phyloP scores from a whole-genome alignment of 2,797 vertebrate genomes.

The Oceanodroma leucorhoa region DNA sequence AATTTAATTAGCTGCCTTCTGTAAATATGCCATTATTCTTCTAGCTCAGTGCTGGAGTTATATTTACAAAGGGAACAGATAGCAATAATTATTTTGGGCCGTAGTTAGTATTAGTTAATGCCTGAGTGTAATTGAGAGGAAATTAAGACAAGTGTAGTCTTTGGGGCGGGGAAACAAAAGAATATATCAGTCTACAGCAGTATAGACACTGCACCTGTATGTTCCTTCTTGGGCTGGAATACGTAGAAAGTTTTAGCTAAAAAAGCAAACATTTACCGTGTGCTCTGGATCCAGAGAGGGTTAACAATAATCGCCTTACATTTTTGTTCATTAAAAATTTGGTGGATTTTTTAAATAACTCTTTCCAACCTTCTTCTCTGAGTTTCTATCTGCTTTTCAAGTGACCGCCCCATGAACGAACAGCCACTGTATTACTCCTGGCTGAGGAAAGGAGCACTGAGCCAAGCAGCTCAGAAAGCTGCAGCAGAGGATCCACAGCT shows the following conservation, averaged over 20 bases:
- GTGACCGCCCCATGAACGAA: neutral
- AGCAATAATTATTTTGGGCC: slow-evolving; percentile 77
- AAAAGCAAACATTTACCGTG: neutral
- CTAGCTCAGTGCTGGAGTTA: slow-evolving; percentile 67
- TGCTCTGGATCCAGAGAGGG: neutral
- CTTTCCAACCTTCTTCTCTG: neutral
- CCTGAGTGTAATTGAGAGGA: slow-evolving; percentile 72
- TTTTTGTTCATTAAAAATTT: neutral
- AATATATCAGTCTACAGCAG: neutral
- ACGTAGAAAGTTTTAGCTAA: neutral
- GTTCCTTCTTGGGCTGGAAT: neutral
- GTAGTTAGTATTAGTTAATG: slow-evolving; percentile 82
- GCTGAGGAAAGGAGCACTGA: neutral
- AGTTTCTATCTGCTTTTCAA: neutral
- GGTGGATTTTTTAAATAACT: neutral
- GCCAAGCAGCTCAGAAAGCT: neutral
- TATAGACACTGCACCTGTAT: slow-evolving; percentile 1
- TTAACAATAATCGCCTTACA: neutral
- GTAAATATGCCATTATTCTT: slow-evolving; percentile 81
- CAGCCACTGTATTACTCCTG: neutral
- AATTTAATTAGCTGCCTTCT: slow-evolving; percentile 80
- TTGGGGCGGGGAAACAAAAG: neutral
- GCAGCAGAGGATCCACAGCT: neutral
- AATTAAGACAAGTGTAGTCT: slow-evolving; percentile 73
- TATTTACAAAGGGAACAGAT: slow-evolving; percentile 78